Base-by-base conservation (phyloP, 2,888 invertebrate genomes). In the Cerceris rybyensis region DNA sequence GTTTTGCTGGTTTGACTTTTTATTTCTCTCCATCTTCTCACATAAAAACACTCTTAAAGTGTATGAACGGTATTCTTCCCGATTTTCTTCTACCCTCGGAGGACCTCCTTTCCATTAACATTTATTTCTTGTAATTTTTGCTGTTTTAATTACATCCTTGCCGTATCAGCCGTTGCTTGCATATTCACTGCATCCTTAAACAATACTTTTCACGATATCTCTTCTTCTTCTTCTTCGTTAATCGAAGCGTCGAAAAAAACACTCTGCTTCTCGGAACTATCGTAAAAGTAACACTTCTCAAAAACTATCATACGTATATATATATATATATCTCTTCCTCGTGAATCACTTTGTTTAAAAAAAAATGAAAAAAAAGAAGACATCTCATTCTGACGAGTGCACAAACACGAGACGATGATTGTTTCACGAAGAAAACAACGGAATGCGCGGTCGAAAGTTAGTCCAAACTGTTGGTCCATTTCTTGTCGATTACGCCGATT, bases 401-500 rank as follows among this genome's bases (percentile, higher is more conserved):
- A 85, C 87, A 88, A 88, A 74, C 87, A 83, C 88, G 84, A 81
- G 86, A 86, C 77, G 46, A 28, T 28, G 28, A 77, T 86, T 86
- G 87, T 88, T 88, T 87, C 70, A 60, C 81, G 74, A 75, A 58
- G 82, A 82, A 88, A 88, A 88, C 87, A 87, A 87, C 80, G 84
- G 83, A 86, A 85, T 83, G 82, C 84, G 79, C 86, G 28, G 76
- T 81, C 73, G 78, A 80, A 80, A 80, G 73, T 70, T 76, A 76
- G 69, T 54, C 64, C 79, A 16, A 74, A 71, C 64, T 70, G 74
- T 67, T 80, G 50, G 64, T 75, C 61, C 46, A 49, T 65, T 72
- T 54, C 67, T 59, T 64, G 74, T 80, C 74, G 75, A 72, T 72
- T 77, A 58, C 72, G 70, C 76, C 39, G 67, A 65, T 57, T 69